A percentile compares a stretch with the other conserved stretches of the same genome.
Evolutionary conservation across 2,888 invertebrate species (phyloP).

Genomic region (Tetragonisca angustula): DNA sequence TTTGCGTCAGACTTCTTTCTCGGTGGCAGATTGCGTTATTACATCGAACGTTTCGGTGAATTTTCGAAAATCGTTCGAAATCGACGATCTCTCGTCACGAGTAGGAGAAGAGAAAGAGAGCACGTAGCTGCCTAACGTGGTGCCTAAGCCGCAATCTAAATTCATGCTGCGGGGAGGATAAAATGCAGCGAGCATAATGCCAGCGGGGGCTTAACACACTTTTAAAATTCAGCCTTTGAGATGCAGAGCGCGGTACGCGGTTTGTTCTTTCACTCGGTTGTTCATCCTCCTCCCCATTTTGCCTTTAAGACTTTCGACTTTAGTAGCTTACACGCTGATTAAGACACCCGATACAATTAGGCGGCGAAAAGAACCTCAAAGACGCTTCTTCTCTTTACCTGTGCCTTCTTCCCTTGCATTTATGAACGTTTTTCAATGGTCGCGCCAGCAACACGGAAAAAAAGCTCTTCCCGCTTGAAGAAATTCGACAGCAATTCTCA

Average conservation of each 20-base stretch:
- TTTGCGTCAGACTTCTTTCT: no score
- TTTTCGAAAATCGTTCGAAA: no score
- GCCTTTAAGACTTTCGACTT: conserved; percentile 71
- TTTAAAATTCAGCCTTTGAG: conserved; percentile 82
- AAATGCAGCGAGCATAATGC: conserved; percentile 73
- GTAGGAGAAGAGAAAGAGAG: not conserved
- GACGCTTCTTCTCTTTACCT: conserved; percentile 59
- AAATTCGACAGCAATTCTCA: conserved; percentile 1
- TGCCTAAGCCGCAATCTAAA: conserved; percentile 71
- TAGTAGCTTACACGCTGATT: conserved; percentile 83
- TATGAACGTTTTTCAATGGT: conserved; percentile 42
- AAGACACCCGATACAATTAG: conserved; percentile 84
- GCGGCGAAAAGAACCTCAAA: conserved; percentile 81
- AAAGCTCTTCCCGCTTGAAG: not conserved
- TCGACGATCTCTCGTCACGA: no score
- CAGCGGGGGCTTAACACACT: conserved; percentile 76
- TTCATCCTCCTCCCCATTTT: not conserved
- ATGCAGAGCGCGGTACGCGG: conserved; percentile 76
- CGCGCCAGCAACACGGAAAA: not conserved
- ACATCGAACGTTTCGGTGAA: no score
- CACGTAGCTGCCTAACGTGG: conserved; percentile 39
- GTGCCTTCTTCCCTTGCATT: conserved; percentile 11
- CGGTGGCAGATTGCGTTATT: no score
- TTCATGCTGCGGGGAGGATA: conserved; percentile 71
- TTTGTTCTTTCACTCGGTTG: conserved; percentile 21